Evolutionary conservation across 2,888 invertebrate species (phyloP).

Genomic region (Galeopsomyia nigrocyanea): DNA sequence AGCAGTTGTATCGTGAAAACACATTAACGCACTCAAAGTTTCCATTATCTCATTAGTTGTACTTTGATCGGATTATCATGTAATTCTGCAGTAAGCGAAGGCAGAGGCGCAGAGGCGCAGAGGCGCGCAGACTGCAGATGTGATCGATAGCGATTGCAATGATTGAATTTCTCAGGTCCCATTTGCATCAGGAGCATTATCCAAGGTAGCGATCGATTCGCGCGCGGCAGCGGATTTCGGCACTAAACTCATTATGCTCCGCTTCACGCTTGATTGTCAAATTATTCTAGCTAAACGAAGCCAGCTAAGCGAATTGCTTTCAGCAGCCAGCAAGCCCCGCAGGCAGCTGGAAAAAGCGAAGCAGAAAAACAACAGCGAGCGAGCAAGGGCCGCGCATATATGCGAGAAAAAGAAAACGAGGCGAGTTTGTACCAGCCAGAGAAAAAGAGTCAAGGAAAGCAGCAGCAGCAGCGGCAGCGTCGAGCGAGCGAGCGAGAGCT

Average conservation of each 20-base stretch:
- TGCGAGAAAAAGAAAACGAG: background rate
- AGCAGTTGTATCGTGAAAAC: background rate
- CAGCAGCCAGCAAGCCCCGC: too few species aligned
- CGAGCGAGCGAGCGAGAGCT: background rate
- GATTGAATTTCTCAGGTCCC: slow-evolving; percentile 10
- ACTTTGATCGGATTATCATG: slow-evolving; percentile 16
- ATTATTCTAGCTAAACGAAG: too few species aligned
- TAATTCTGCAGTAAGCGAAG: background rate
- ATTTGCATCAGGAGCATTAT: slow-evolving; percentile 11
- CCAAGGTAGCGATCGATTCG: slow-evolving; percentile 2
- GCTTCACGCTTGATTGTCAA: too few species aligned
- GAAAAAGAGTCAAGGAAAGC: background rate
- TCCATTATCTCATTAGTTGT: slow-evolving; percentile 4
- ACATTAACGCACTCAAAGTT: slow-evolving; percentile 8
- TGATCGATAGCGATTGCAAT: background rate
- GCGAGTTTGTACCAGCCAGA: background rate
- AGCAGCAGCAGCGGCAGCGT: background rate
- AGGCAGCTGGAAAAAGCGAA: too few species aligned
- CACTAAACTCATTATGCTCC: too few species aligned
- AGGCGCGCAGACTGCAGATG: too few species aligned
- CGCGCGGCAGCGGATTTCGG: background rate
- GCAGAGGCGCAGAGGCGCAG: too few species aligned
- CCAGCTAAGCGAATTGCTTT: too few species aligned
- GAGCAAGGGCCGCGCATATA: background rate
- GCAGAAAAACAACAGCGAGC: too few species aligned